A percentile compares a stretch with the other conserved stretches of the same genome.
Evolutionary conservation across 1,140 invertebrate genomes (phyloP).

Genomic region (Steinernema khuongi): DNA sequence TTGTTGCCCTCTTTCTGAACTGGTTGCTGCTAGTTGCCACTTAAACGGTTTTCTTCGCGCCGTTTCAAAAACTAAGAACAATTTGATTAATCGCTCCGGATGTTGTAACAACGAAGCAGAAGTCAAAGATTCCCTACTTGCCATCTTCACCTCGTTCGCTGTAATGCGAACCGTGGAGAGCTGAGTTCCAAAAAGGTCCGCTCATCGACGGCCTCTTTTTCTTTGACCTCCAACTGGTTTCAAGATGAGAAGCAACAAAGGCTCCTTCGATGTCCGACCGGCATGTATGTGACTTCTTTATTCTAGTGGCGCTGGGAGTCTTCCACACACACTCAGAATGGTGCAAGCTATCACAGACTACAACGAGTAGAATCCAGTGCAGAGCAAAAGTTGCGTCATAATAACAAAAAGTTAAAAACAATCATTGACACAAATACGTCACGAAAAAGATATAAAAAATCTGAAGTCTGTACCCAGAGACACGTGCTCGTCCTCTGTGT

Average conservation of each 20-base stretch:
- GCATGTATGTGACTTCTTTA: no score
- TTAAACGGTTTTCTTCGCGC: not conserved
- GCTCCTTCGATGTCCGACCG: no score
- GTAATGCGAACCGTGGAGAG: not conserved
- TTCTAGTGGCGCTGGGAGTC: no score
- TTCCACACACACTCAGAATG: no score
- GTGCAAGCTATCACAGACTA: no score
- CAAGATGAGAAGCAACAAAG: not conserved
- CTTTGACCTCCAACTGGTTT: not conserved
- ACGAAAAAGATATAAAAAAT: no score
- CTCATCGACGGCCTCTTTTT: not conserved
- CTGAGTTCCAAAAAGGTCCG: not conserved
- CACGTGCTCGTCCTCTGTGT: no score
- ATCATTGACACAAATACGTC: no score
- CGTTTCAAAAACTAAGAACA: not conserved
- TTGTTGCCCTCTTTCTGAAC: not conserved
- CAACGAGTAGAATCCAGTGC: no score
- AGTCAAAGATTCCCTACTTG: not conserved
- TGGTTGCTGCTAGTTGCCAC: slow-evolving; percentile 8
- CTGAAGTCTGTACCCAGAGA: no score
- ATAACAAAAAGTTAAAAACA: no score
- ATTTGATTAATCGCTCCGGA: not conserved
- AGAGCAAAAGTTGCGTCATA: no score
- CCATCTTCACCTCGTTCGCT: not conserved
- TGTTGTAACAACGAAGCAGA: not conserved